Conservation (phyloP, 2,888 invertebrate genomes). For the Auanema sp. region DNA sequence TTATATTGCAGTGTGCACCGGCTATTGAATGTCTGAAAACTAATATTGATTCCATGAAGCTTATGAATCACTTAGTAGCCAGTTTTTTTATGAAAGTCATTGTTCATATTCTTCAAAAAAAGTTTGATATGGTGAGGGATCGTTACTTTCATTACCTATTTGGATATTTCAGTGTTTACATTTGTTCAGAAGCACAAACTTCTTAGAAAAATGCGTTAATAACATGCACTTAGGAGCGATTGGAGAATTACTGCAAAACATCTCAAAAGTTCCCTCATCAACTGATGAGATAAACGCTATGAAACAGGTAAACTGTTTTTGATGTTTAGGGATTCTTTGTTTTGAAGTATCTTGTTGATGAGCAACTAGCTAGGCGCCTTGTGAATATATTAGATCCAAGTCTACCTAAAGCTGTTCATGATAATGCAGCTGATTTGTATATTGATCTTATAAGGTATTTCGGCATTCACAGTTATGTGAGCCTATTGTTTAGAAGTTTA, state of each 20-base stretch:
- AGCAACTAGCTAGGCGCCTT: conserved; percentile 28
- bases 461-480: neutral
- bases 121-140: conserved; percentile 22
- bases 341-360: conserved; percentile 31
- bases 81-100: conserved; percentile 44
- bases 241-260: conserved; percentile 29
- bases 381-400: conserved; percentile 24
- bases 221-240: conserved; percentile 34
- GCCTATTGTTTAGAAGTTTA: conserved; percentile 19
- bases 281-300: conserved; percentile 21
- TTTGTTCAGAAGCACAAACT: conserved; percentile 22
- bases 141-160: too few relatives aligned
- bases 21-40: conserved; percentile 20
- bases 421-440: conserved; percentile 35
- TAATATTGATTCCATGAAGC: conserved; percentile 23
- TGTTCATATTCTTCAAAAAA: conserved; percentile 24
- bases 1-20: conserved; percentile 24
- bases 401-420: conserved; percentile 24
- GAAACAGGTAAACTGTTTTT: conserved; percentile 20
- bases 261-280: conserved; percentile 20
- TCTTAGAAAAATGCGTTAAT: conserved; percentile 32
- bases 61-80: conserved; percentile 35
- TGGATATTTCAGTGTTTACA: conserved; percentile 24
- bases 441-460: conserved; percentile 26
- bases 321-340: conserved; percentile 1